Conservation (phyloP, 2,888 invertebrate genomes). For the Bimastos eiseni region DNA sequence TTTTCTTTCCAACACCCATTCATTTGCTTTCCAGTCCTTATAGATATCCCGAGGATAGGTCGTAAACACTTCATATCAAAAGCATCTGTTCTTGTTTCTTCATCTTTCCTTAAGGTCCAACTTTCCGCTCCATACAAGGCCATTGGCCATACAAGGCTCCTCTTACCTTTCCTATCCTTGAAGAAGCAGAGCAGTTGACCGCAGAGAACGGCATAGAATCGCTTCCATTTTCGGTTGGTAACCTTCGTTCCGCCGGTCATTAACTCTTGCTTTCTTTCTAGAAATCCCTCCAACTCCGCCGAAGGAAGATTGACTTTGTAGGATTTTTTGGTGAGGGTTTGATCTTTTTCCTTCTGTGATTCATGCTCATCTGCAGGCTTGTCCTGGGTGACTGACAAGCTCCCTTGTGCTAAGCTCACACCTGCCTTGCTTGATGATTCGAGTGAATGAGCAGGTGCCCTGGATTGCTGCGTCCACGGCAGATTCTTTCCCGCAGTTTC, state of each 20-base stretch:
- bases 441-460: not conserved
- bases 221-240: constrained; percentile 85
- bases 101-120: too few relatives aligned
- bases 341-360: not conserved
- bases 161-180: constrained; percentile 76
- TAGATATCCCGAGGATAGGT: too few relatives aligned
- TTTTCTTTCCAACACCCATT: too few relatives aligned
- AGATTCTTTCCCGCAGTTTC: not conserved
- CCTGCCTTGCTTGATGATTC: not conserved
- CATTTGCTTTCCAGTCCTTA: too few relatives aligned
- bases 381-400: not conserved
- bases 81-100: too few relatives aligned
- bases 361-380: not conserved
- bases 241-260: constrained; percentile 92
- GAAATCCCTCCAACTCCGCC: constrained; percentile 83
- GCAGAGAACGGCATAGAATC: constrained; percentile 89
- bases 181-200: constrained; percentile 97
- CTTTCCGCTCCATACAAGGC: too few relatives aligned
- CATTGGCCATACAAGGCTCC: not conserved
- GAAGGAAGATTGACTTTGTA: constrained; percentile 70
- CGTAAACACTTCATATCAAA: too few relatives aligned
- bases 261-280: constrained; percentile 92
- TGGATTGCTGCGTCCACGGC: not conserved
- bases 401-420: not conserved
- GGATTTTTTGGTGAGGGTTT: not conserved